Evolutionary conservation across 2,797 vertebrate species (phyloP), one percentile per base, ranked within the genome.

Genomic region (Acanthiza pusilla): DNA sequence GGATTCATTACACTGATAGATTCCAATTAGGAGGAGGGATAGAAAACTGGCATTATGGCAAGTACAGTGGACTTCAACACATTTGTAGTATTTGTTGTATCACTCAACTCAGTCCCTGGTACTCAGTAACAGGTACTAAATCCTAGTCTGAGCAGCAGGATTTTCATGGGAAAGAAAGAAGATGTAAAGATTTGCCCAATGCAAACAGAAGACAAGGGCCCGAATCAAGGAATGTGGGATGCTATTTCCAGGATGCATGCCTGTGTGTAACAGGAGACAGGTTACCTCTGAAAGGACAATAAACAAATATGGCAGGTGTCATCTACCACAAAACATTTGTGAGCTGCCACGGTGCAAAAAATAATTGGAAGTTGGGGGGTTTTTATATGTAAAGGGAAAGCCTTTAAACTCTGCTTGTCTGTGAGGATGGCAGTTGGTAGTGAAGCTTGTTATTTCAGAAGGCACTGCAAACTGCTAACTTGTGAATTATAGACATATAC

Each of bases 361-460:
- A 23, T 42, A 77, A 66, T 34, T 47, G 45, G 19, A 72, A 66
- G 11, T 30, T 26, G 8, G 9, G 7, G 13, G 3, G 0, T 0
- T 20, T 23, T 30, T 9, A 1, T 26, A 38, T 9, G 2, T 48
- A 63, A 80, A 88, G 18, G 20, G 23, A 88, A 84, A 84, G 34
- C 34, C 29, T 72, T 93, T 66, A 66, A 75, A 67, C 13, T 66
- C 40, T 21, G 20, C n/a, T 51, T 34, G 17, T 63, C 26, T 71
- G 32, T 23, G 30, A 87, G 43, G 74, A 54, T 13, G 42, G 22
- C 29, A n/a, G 22, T 73, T 85, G 47, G 15, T 70, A 57, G 25
- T 7, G 3, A 48, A 77, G 27, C 13, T 32, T 65, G 7, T 82
- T 68, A 72, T 38, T 89, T 75, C 72, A 81, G 55, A 84, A 85